These are phyloP conservation scores for Thunnus albacares DNA, from an alignment of 2,797 vertebrate species.

Conservation along the genomic window DNA sequence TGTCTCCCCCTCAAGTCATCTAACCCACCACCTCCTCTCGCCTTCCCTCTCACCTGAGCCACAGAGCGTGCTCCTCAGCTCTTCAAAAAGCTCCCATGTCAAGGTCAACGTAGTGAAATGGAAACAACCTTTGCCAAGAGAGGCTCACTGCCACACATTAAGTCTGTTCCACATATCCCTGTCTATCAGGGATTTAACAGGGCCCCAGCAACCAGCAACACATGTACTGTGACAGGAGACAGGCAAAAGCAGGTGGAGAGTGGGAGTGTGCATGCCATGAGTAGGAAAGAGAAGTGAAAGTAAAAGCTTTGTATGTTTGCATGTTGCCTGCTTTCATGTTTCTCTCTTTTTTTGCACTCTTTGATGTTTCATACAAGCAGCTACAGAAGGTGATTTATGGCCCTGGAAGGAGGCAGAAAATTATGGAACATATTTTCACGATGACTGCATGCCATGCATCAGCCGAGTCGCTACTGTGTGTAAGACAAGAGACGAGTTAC, in stretches of 20 bases:
- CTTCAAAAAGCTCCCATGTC: slow-evolving; percentile 65
- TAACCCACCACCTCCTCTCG: background rate
- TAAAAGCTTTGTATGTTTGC: background rate
- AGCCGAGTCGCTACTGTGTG: slow-evolving; percentile 16
- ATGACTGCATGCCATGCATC: slow-evolving; percentile 26
- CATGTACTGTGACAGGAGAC: slow-evolving; percentile 15
- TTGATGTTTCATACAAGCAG: slow-evolving; percentile 11
- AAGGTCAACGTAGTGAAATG: slow-evolving; percentile 69
- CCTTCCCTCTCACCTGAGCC: slow-evolving; percentile 43
- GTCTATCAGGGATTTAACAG: slow-evolving; percentile 23
- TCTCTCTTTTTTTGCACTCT: background rate
- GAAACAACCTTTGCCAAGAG: slow-evolving; percentile 43
- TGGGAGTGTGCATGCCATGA: background rate
- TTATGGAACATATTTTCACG: slow-evolving; percentile 31
- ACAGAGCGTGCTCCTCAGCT: slow-evolving; percentile 25
- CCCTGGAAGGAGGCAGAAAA: slow-evolving; percentile 25
- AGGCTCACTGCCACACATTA: slow-evolving; percentile 19
- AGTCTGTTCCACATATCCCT: slow-evolving; percentile 22
- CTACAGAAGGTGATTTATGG: slow-evolving; percentile 27
- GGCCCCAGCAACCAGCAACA: slow-evolving; percentile 16
- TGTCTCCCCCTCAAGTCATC: slow-evolving; percentile 28
- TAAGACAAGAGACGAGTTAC: slow-evolving; percentile 26
- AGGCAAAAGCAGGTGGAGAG: slow-evolving; percentile 23
- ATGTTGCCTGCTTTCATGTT: background rate
- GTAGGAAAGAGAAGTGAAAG: background rate